phyloP scores from a whole-genome alignment of 1,140 invertebrate species.

The Microvelia longipes region DNA sequence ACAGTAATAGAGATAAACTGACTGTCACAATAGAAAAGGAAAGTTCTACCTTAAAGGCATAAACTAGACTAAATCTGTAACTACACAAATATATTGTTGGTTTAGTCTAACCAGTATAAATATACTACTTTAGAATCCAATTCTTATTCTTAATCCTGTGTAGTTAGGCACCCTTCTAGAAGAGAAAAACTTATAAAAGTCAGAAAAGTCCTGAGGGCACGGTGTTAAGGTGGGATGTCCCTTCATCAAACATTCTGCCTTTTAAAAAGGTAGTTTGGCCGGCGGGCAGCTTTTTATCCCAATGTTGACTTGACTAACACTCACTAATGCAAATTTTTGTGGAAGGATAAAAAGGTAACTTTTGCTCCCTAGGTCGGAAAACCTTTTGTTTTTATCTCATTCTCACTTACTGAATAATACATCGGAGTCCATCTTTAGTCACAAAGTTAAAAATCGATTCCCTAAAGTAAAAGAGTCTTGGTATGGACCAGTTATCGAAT shows the following conservation, averaged over 20 bases:
- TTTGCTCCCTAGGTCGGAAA: no score
- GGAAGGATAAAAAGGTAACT: no score
- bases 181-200: neutral
- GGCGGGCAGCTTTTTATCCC: neutral
- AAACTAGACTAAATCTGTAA: no score
- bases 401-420: neutral
- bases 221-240: neutral
- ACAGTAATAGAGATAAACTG: no score
- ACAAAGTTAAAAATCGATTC: neutral
- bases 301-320: neutral
- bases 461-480: neutral
- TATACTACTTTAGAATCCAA: no score
- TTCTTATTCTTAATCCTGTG: no score
- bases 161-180: no score
- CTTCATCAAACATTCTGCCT: neutral
- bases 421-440: neutral
- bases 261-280: neutral
- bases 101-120: no score
- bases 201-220: neutral
- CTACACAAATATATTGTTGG: no score
- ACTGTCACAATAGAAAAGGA: no score
- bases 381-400: neutral
- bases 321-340: neutral
- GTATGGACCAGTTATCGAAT: neutral
- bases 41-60: no score